Conservation (phyloP, 92 coral and sea anemone species). For the Palythoa grandiflora region DNA sequence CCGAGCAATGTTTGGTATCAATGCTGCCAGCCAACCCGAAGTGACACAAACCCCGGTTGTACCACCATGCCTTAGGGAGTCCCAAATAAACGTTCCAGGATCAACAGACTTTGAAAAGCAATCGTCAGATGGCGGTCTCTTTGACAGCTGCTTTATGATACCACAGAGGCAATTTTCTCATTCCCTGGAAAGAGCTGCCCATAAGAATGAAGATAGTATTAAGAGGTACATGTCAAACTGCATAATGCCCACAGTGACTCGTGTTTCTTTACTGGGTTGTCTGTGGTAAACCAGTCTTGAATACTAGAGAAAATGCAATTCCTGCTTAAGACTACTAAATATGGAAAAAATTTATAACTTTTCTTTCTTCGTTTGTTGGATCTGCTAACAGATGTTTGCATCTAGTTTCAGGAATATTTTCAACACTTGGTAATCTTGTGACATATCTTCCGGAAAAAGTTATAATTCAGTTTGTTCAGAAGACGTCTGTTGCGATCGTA, state of each 20-base stretch:
- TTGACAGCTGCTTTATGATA: conserved; percentile 75
- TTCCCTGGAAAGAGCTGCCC: conserved; percentile 71
- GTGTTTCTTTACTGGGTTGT: too few relatives aligned
- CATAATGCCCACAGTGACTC: neutral
- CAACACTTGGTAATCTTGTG: too few relatives aligned
- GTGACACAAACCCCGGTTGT: conserved; percentile 66
- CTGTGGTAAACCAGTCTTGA: too few relatives aligned
- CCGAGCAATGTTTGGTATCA: conserved; percentile 97
- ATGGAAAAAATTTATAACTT: too few relatives aligned
- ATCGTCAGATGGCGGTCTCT: conserved; percentile 67
- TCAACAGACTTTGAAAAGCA: conserved; percentile 49
- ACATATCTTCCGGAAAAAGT: too few relatives aligned
- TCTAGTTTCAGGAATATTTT: too few relatives aligned
- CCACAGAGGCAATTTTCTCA: conserved; percentile 66
- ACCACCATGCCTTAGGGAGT: conserved; percentile 77
- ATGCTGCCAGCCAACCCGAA: conserved; percentile 88
- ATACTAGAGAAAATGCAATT: neutral
- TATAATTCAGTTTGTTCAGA: too few relatives aligned
- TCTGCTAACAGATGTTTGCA: too few relatives aligned
- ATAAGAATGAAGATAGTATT: conserved; percentile 59
- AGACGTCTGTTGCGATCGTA: too few relatives aligned
- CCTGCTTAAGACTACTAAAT: too few relatives aligned
- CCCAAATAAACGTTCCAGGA: conserved; percentile 73
- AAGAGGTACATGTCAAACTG: conserved; percentile 44
- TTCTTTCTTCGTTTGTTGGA: too few relatives aligned